Evolutionary conservation across 2,113 vertebrate genomes (phyloP).

Genomic region (Pica pica): DNA sequence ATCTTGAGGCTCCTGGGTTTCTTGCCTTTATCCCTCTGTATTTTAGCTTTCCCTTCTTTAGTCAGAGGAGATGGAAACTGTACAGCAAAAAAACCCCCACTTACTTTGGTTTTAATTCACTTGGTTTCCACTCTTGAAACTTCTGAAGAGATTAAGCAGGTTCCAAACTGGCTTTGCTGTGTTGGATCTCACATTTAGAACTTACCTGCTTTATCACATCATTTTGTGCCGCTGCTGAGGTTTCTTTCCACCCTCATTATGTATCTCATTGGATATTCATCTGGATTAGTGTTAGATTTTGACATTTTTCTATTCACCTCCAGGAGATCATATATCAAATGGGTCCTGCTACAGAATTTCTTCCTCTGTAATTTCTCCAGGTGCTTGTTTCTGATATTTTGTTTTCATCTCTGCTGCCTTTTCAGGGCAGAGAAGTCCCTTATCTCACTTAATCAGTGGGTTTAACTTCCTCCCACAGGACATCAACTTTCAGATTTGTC

Average conservation of each 20-base stretch:
- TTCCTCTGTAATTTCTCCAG: conserved; percentile 5
- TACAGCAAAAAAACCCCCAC: not conserved
- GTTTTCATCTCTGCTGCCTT: not conserved
- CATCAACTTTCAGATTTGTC: not conserved
- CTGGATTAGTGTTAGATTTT: not conserved
- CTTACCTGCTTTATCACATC: not conserved
- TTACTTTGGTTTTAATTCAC: not conserved
- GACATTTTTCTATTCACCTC: not conserved
- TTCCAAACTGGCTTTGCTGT: not conserved
- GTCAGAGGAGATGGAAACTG: not conserved
- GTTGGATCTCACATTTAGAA: not conserved
- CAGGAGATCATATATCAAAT: not conserved
- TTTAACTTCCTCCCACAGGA: not conserved
- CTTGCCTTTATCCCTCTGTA: not conserved
- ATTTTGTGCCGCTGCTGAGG: not conserved
- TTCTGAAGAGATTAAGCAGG: not conserved
- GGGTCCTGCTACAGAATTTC: not conserved
- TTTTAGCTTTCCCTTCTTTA: conserved; percentile 1
- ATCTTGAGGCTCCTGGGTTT: not conserved
- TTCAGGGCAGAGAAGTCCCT: not conserved
- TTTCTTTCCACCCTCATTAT: not conserved
- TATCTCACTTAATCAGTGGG: not conserved
- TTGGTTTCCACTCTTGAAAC: not conserved
- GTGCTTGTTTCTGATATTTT: not conserved
- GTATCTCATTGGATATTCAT: not conserved